These are phyloP conservation scores for Drosophila prostipennis DNA, from an alignment of 2,888 invertebrate genomes.

Conservation along the genomic window DNA sequence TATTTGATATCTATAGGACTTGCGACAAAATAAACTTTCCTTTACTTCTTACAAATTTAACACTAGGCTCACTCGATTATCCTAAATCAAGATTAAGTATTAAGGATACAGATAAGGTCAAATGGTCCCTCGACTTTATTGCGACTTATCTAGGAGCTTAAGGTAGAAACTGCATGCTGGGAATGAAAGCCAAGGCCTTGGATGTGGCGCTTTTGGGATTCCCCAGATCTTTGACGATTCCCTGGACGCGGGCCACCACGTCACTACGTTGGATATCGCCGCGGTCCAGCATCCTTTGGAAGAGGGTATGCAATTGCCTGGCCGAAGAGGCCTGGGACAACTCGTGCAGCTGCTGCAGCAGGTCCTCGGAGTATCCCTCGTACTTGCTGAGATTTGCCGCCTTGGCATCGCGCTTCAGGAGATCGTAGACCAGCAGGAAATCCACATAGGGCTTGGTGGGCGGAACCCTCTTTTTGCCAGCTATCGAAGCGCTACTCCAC, in stretches of 20 bases:
- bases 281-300: conserved; percentile 81
- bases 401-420: conserved; percentile 84
- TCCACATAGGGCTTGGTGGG: conserved; percentile 84
- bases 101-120: conserved; percentile 10
- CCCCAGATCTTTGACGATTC: conserved; percentile 81
- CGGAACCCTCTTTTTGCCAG: conserved; percentile 83
- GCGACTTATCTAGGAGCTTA: conserved; percentile 62
- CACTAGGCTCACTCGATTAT: too few species aligned
- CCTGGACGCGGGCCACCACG: conserved; percentile 81
- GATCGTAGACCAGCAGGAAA: conserved; percentile 83
- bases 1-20: too few species aligned
- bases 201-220: conserved; percentile 80
- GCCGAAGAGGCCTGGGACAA: conserved; percentile 81
- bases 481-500: conserved; percentile 80
- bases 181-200: conserved; percentile 79
- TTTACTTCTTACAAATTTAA: too few species aligned
- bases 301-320: conserved; percentile 81
- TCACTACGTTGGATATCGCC: conserved; percentile 82
- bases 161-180: conserved; percentile 82
- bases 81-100: neutral
- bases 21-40: too few species aligned
- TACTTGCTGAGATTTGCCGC: conserved; percentile 83
- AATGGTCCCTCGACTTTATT: conserved; percentile 22
- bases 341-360: conserved; percentile 78
- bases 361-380: conserved; percentile 82